phyloP scores from a whole-genome alignment of 2,888 invertebrate genomes.

The Clanis bilineata region DNA sequence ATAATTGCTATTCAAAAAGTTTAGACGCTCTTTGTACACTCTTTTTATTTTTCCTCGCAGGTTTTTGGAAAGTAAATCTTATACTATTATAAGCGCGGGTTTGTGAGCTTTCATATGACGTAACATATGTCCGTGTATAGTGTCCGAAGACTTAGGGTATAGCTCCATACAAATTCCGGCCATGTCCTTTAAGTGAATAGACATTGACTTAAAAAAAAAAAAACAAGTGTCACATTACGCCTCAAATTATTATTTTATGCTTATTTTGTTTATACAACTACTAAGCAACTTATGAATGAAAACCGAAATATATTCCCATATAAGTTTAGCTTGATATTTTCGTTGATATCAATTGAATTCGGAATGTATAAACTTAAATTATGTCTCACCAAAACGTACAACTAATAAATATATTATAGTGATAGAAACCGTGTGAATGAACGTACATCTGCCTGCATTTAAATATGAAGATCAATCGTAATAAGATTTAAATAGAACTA shows the following conservation, averaged over 20 bases:
- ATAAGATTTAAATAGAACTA: not conserved
- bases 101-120: too few species aligned
- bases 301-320: not conserved
- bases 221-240: not conserved
- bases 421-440: not conserved
- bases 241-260: not conserved
- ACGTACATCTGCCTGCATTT: not conserved
- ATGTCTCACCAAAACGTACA: constrained; percentile 26
- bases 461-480: constrained; percentile 4
- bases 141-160: too few species aligned
- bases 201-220: not conserved
- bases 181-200: too few species aligned
- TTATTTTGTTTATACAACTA: not conserved
- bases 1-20: too few species aligned
- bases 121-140: too few species aligned
- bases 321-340: not conserved
- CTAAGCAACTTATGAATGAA: not conserved
- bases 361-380: constrained; percentile 72
- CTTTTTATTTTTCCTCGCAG: too few species aligned
- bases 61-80: too few species aligned
- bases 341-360: constrained; percentile 39
- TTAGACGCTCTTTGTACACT: too few species aligned
- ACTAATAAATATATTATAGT: constrained; percentile 19
- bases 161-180: too few species aligned
- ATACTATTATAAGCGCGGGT: too few species aligned